phyloP scores from a whole-genome alignment of 2,888 invertebrate genomes.

The Abrostola tripartita region DNA sequence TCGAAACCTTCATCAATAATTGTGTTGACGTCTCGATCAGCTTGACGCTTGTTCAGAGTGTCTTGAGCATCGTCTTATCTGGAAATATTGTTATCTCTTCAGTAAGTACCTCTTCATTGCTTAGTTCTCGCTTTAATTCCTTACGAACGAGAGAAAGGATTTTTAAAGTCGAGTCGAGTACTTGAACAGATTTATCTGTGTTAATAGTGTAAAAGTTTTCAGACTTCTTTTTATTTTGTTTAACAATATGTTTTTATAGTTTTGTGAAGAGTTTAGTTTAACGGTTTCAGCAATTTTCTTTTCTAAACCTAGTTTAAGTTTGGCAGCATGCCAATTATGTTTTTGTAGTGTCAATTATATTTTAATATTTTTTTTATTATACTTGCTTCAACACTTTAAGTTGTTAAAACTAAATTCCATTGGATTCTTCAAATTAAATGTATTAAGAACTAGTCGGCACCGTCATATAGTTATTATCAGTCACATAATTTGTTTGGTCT shows the following conservation, averaged over 20 bases:
- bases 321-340: background rate
- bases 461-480: too few relatives aligned
- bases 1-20: slow-evolving; percentile 4
- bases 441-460: too few relatives aligned
- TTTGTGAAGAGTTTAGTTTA: slow-evolving; percentile 6
- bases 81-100: slow-evolving; percentile 7
- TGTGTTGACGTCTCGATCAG: background rate
- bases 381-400: too few relatives aligned
- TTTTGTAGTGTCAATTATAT: background rate
- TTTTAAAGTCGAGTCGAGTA: slow-evolving; percentile 32
- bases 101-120: slow-evolving; percentile 16
- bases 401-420: too few relatives aligned
- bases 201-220: slow-evolving; percentile 36
- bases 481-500: too few relatives aligned
- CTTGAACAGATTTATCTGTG: slow-evolving; percentile 35
- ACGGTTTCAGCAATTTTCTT: background rate
- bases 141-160: slow-evolving; percentile 31
- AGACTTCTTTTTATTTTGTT: slow-evolving; percentile 24
- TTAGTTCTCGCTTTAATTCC: slow-evolving; percentile 16
- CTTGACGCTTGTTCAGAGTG: slow-evolving; percentile 1
- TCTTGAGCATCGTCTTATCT: slow-evolving; percentile 4
- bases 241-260: slow-evolving; percentile 23
- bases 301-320: slow-evolving; percentile 3
- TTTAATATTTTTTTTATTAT: too few relatives aligned
- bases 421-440: too few relatives aligned